A percentile compares a stretch with the other conserved stretches of the same genome.
Conservation (phyloP, 2,113 vertebrate genomes). For the Syrrhaptes paradoxus region DNA sequence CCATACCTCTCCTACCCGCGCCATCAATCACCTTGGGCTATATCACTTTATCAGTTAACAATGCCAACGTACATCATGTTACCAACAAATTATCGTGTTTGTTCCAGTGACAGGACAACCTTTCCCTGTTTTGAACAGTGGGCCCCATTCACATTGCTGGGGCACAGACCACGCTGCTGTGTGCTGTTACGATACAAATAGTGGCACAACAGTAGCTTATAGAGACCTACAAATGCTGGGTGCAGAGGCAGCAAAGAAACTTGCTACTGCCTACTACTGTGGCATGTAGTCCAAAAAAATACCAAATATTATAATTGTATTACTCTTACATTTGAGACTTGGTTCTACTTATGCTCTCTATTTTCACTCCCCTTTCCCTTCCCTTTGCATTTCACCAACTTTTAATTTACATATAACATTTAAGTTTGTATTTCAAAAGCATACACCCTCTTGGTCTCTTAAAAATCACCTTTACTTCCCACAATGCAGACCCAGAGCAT, state of each 20-base stretch:
- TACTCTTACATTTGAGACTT: background rate
- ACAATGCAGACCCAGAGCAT: background rate
- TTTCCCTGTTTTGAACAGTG: background rate
- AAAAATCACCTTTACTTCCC: slow-evolving; percentile 44
- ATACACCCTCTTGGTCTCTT: background rate
- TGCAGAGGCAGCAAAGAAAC: background rate
- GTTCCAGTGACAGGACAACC: background rate
- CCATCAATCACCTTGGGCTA: background rate
- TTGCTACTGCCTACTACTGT: background rate
- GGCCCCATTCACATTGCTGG: background rate
- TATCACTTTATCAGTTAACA: background rate
- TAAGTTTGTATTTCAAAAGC: background rate
- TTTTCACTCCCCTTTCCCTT: background rate
- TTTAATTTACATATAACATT: background rate
- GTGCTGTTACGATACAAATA: background rate
- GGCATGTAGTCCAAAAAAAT: background rate
- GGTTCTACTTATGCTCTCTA: background rate
- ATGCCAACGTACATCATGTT: background rate
- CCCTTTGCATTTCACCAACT: background rate
- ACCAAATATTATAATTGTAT: background rate
- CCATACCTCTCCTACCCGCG: background rate
- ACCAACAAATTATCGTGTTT: background rate
- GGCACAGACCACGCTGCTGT: background rate
- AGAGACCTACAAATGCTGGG: background rate
- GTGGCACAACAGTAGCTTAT: background rate